A percentile compares a stretch with the other conserved stretches of the same genome.
phyloP scores from a whole-genome alignment of 2,797 vertebrate species.

The Phoebastria nigripes region DNA sequence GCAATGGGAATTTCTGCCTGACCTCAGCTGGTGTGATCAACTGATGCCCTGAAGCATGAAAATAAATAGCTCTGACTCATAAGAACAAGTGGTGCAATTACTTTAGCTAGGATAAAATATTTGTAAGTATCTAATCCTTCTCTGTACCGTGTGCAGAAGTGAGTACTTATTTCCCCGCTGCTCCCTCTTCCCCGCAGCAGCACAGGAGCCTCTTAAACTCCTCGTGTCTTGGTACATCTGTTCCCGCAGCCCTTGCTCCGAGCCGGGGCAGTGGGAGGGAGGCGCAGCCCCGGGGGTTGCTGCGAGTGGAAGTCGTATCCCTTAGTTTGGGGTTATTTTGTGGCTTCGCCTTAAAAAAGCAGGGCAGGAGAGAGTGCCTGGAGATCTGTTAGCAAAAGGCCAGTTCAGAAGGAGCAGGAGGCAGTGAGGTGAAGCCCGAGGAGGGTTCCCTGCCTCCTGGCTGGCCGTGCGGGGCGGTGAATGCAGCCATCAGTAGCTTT shows the following conservation, averaged over 20 bases:
- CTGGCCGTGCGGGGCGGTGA: background rate
- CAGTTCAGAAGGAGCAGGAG: background rate
- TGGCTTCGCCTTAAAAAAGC: background rate
- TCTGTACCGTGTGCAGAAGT: background rate
- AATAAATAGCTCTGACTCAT: conserved; percentile 70
- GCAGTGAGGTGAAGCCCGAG: background rate
- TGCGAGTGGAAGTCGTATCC: background rate
- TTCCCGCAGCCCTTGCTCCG: background rate
- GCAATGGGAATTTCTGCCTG: conserved; percentile 63
- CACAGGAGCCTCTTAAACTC: background rate
- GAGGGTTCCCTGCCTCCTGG: background rate
- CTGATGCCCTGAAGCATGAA: conserved; percentile 68
- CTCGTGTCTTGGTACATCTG: background rate
- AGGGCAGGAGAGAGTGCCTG: background rate
- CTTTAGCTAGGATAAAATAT: conserved; percentile 69
- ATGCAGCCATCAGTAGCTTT: background rate
- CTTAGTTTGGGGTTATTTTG: background rate
- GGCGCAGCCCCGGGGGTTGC: rapidly evolving
- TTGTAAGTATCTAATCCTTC: conserved; percentile 66
- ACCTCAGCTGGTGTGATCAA: conserved; percentile 67
- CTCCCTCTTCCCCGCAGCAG: background rate
- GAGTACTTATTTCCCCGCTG: conserved; percentile 4
- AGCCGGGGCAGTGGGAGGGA: background rate
- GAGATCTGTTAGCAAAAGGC: background rate
- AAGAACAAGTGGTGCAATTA: conserved; percentile 69